phyloP scores from a whole-genome alignment of 2,797 vertebrate genomes.

The Enteromius argenteus region DNA sequence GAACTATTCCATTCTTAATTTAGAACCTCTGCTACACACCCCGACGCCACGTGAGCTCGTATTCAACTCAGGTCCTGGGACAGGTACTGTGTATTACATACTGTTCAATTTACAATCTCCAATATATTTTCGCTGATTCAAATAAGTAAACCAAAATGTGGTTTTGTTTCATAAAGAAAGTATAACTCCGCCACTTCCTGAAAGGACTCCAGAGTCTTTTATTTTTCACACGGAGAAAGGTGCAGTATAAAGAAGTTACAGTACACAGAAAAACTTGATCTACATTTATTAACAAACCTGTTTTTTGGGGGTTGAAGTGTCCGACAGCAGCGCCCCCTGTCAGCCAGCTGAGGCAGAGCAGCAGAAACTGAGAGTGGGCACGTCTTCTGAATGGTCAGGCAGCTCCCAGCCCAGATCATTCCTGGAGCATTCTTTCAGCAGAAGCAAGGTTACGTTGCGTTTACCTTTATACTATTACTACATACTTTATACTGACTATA shows the following conservation, averaged over 20 bases:
- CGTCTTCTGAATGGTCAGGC: conserved; percentile 76
- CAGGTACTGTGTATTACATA: not conserved
- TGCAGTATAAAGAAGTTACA: conserved; percentile 51
- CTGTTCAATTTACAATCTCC: not conserved
- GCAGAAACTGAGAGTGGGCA: conserved; percentile 60
- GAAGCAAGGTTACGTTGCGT: conserved; percentile 77
- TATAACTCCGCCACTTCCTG: conserved; percentile 76
- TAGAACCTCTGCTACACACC: not conserved
- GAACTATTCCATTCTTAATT: not conserved
- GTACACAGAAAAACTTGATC: not conserved
- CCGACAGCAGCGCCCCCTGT: not conserved
- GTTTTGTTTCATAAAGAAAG: not conserved
- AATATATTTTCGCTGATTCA: not conserved
- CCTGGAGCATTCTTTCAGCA: conserved; percentile 63
- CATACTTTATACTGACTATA: not conserved
- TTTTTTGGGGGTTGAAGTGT: conserved; percentile 51
- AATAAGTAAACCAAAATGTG: not conserved
- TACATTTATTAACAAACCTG: not conserved
- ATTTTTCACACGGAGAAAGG: conserved; percentile 75
- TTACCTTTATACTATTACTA: not conserved
- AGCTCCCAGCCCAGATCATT: conserved; percentile 68
- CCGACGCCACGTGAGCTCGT: not conserved
- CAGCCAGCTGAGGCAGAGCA: not conserved
- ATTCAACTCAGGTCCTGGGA: not conserved
- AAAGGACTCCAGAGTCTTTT: conserved; percentile 82